phyloP scores from a whole-genome alignment of 1,140 invertebrate species.

The Acyrthosiphon pisum region DNA sequence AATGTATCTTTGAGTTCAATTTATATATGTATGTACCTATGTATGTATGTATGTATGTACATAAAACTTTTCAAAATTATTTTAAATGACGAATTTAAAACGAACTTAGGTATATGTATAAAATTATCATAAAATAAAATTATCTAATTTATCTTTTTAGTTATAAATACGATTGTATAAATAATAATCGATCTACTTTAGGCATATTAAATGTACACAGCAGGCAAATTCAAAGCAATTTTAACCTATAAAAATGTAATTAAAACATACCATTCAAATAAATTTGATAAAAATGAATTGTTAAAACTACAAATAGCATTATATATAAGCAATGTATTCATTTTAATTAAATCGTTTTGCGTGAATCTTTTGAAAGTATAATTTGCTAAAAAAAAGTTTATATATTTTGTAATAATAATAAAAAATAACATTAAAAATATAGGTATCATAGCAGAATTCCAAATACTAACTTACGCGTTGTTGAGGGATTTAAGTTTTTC shows the following conservation, averaged over 20 bases:
- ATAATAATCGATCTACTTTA: constrained; percentile 1
- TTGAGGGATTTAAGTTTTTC: constrained; percentile 36
- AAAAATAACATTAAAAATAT: constrained; percentile 43
- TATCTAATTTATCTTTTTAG: background rate
- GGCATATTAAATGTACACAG: background rate
- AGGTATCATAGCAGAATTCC: constrained; percentile 2
- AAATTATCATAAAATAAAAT: background rate
- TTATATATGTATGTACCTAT: background rate
- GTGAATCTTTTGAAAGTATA: background rate
- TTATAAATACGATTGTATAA: background rate
- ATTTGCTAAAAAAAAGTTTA: background rate
- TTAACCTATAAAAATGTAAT: constrained; percentile 16
- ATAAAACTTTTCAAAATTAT: background rate
- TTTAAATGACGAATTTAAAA: background rate
- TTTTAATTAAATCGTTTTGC: background rate
- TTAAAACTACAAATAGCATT: background rate
- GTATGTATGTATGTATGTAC: no score
- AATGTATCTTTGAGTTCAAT: background rate
- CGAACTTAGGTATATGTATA: background rate
- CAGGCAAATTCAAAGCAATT: constrained; percentile 18
- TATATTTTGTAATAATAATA: background rate
- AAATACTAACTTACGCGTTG: constrained; percentile 34
- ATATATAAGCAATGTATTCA: no score
- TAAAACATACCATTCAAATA: constrained; percentile 12
- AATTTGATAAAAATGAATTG: background rate